phyloP scores from a whole-genome alignment of 1,140 invertebrate species.

The Artemia franciscana region DNA sequence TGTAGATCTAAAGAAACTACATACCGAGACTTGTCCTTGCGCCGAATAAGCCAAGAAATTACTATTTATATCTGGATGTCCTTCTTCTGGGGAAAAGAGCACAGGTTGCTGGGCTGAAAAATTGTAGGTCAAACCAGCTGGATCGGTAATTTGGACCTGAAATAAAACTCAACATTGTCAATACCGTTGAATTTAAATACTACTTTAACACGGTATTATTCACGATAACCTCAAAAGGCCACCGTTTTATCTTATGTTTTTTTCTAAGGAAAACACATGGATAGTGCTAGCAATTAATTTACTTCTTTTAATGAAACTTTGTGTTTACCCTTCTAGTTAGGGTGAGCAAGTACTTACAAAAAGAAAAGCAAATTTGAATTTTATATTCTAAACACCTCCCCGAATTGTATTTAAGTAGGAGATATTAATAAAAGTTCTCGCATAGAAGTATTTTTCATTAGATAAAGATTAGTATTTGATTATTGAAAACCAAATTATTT shows the following conservation, averaged over 20 bases:
- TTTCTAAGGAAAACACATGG: neutral
- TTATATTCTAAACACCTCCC: too few relatives aligned
- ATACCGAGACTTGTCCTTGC: neutral
- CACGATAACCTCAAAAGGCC: neutral
- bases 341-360: too few relatives aligned
- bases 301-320: neutral
- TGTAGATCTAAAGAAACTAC: neutral
- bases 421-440: too few relatives aligned
- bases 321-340: neutral
- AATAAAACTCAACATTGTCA: neutral
- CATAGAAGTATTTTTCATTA: too few relatives aligned
- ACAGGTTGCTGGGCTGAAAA: neutral
- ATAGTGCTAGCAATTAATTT: neutral
- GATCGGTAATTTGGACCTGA: neutral
- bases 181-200: neutral
- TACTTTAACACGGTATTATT: neutral
- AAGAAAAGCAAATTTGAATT: too few relatives aligned
- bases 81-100: neutral
- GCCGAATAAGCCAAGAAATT: neutral
- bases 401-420: too few relatives aligned
- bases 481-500: too few relatives aligned
- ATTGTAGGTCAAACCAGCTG: neutral
- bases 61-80: neutral
- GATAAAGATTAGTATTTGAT: too few relatives aligned
- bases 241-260: neutral